phyloP scores from a whole-genome alignment of 1,140 invertebrate species.

The Rhagoletis zephyria region DNA sequence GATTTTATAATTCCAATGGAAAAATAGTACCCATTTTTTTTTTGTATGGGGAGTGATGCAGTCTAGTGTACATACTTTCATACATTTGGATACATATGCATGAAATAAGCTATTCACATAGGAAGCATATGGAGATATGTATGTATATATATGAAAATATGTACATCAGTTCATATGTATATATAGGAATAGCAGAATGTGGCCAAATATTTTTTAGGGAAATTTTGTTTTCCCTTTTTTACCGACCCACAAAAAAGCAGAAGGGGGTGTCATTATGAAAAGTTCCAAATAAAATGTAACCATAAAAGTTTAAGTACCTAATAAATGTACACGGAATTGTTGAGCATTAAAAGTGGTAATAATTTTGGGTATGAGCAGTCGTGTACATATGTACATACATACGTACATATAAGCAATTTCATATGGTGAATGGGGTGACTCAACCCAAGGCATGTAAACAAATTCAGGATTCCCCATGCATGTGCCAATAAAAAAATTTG shows the following conservation, averaged over 20 bases:
- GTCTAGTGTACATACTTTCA: no score
- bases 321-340: slow-evolving; percentile 13
- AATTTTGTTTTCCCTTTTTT: no score
- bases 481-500: background rate
- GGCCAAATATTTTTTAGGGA: no score
- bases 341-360: slow-evolving; percentile 33
- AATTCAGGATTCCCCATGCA: background rate
- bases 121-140: background rate
- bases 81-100: background rate
- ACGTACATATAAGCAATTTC: background rate
- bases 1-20: no score
- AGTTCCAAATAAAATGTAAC: background rate
- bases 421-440: background rate
- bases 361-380: background rate
- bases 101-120: background rate
- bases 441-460: background rate
- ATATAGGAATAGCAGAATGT: no score
- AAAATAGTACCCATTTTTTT: no score
- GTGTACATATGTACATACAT: background rate
- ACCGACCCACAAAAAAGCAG: no score
- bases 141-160: background rate
- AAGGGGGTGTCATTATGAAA: background rate
- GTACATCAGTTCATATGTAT: no score
- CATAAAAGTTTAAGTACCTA: slow-evolving; percentile 27
- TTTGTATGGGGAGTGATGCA: no score